phyloP scores from a whole-genome alignment of 2,797 vertebrate species.

The Pangasius macronema region DNA sequence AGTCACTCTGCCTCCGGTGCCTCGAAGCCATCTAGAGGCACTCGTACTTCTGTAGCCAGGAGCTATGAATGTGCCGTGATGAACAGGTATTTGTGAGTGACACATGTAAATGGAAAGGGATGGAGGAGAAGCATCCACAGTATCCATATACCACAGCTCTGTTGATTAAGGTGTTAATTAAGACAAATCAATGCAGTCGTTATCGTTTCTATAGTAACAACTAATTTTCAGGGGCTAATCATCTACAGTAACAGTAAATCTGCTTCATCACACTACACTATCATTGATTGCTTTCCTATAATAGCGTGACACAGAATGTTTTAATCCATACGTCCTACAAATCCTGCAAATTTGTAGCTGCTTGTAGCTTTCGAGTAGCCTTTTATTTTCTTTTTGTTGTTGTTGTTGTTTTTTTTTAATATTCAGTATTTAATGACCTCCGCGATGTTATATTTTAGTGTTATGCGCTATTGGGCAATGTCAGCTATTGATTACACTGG shows the following conservation, averaged over 20 bases:
- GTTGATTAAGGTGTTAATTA: not conserved
- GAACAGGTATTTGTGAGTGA: not conserved
- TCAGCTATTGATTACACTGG: not conserved
- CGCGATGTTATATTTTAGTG: not conserved
- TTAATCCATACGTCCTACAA: too few relatives aligned
- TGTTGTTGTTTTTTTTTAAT: not conserved
- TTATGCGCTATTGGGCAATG: not conserved
- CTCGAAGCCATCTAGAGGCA: constrained; percentile 36
- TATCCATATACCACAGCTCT: not conserved
- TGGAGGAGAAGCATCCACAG: not conserved
- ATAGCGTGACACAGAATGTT: not conserved
- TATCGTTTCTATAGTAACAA: not conserved
- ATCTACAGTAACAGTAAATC: not conserved
- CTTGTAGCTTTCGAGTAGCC: not conserved
- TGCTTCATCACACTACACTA: not conserved
- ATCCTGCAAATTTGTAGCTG: not conserved
- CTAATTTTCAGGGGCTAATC: not conserved
- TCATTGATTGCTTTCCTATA: not conserved
- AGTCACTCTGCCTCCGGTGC: constrained; percentile 39
- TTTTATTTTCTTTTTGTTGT: not conserved
- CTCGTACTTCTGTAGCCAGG: constrained; percentile 36
- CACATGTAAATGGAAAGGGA: not conserved
- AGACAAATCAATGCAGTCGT: not conserved
- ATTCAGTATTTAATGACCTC: too few relatives aligned
- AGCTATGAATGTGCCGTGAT: constrained; percentile 19